phyloP scores from a whole-genome alignment of 2,888 invertebrate species.

The Corythucha ciliata region DNA sequence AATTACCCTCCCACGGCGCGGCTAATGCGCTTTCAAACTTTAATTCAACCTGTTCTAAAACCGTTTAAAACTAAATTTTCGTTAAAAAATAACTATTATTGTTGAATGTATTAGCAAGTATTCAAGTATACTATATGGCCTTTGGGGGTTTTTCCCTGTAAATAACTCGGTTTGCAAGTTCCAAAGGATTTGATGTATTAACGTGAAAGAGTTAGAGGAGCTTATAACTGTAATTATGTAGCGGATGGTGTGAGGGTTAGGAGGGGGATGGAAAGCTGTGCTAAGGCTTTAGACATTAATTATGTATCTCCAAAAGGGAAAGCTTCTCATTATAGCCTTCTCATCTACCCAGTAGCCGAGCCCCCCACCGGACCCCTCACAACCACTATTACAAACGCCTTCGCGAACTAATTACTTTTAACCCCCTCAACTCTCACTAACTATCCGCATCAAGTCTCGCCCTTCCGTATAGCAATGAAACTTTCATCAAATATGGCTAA shows the following conservation, averaged over 20 bases:
- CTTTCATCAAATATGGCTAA: too few species aligned
- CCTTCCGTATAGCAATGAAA: not conserved
- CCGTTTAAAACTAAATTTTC: too few species aligned
- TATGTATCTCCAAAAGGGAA: constrained; percentile 14
- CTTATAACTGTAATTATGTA: constrained; percentile 23
- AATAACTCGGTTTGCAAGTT: too few species aligned
- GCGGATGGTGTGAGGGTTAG: not conserved
- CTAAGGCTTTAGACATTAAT: constrained; percentile 9
- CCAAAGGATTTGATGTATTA: constrained; percentile 14
- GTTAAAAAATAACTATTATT: too few species aligned
- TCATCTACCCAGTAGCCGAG: constrained; percentile 12
- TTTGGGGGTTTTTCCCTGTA: too few species aligned
- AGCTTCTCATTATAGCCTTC: constrained; percentile 17
- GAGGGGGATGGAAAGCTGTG: not conserved
- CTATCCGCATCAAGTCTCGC: not conserved
- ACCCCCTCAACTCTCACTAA: not conserved
- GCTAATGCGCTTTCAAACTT: too few species aligned
- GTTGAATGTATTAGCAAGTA: too few species aligned
- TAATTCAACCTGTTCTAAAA: too few species aligned
- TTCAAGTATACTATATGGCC: too few species aligned
- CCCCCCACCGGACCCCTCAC: not conserved
- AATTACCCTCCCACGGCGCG: too few species aligned
- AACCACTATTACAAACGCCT: constrained; percentile 1
- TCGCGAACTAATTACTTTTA: constrained; percentile 5
- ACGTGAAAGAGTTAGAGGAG: constrained; percentile 13